Evolutionary conservation across 2,113 vertebrate species (phyloP).

Genomic region (Ictalurus furcatus): DNA sequence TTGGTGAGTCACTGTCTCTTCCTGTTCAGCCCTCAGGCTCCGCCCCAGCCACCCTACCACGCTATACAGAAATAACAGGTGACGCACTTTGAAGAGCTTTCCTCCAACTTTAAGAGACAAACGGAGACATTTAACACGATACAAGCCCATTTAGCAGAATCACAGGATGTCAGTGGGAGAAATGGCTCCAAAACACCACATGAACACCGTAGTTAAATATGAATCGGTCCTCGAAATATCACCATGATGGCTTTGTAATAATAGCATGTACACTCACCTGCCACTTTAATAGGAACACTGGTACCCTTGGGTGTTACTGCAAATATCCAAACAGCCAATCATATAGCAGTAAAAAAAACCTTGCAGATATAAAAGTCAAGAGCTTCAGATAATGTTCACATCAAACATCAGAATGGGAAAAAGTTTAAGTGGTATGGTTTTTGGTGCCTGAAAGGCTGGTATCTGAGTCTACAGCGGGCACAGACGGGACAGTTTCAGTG

Average conservation of each 20-base stretch:
- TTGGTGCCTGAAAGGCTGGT: not conserved
- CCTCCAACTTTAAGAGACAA: not conserved
- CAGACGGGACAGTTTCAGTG: not conserved
- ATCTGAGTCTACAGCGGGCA: not conserved
- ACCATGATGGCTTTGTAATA: not conserved
- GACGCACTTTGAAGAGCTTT: conserved; percentile 28
- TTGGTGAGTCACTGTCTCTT: conserved; percentile 39
- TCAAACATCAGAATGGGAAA: not conserved
- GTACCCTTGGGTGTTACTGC: not conserved
- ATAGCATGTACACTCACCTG: not conserved
- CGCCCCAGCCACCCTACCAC: conserved; percentile 10
- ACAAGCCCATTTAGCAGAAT: conserved; percentile 2
- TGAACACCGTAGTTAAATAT: not conserved
- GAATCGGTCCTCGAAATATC: conserved; percentile 20
- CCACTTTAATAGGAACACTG: not conserved
- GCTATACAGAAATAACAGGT: conserved; percentile 32
- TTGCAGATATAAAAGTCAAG: not conserved
- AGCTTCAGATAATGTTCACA: not conserved
- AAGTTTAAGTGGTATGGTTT: not conserved
- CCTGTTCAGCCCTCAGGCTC: conserved; percentile 22
- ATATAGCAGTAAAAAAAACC: not conserved
- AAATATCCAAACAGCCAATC: not conserved
- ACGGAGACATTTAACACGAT: not conserved
- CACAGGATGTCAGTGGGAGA: not conserved
- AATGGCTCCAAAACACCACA: not conserved